Evolutionary conservation across 2,888 invertebrate genomes (phyloP).

Genomic region (Xanthia togata): DNA sequence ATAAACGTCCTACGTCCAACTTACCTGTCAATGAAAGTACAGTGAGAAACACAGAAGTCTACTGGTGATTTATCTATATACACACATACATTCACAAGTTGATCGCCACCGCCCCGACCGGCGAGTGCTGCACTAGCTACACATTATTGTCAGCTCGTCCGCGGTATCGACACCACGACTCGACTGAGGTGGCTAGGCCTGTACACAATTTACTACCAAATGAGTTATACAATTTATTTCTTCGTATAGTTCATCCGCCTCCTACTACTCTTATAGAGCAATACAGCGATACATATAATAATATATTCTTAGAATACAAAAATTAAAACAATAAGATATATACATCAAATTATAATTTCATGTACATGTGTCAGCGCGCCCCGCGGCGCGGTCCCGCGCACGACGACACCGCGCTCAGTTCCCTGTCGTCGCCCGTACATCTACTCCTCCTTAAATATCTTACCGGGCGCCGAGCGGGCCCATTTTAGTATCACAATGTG

Average conservation of each 20-base stretch:
- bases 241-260: constrained; percentile 70
- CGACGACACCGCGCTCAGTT: constrained; percentile 19
- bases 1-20: constrained; percentile 78
- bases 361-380: constrained; percentile 72
- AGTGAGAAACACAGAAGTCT: constrained; percentile 75
- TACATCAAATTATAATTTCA: constrained; percentile 88
- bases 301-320: constrained; percentile 86
- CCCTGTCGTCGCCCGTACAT: constrained; percentile 52
- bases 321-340: constrained; percentile 85
- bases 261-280: constrained; percentile 80
- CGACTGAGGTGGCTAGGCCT: constrained; percentile 76
- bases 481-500: constrained; percentile 88
- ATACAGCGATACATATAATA: constrained; percentile 76
- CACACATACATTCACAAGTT: constrained; percentile 71
- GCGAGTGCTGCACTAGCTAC: constrained; percentile 26
- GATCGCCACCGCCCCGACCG: constrained; percentile 41
- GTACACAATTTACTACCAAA: constrained; percentile 76
- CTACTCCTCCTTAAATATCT: constrained; percentile 79
- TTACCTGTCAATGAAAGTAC: constrained; percentile 81
- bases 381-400: constrained; percentile 26
- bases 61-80: constrained; percentile 76
- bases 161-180: constrained; percentile 32
- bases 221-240: constrained; percentile 69
- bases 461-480: constrained; percentile 84
- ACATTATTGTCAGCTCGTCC: constrained; percentile 42